Evolutionary conservation across 1,140 invertebrate genomes (phyloP), one percentile per base, ranked within the genome.

Genomic region (Scylla paramamosain): DNA sequence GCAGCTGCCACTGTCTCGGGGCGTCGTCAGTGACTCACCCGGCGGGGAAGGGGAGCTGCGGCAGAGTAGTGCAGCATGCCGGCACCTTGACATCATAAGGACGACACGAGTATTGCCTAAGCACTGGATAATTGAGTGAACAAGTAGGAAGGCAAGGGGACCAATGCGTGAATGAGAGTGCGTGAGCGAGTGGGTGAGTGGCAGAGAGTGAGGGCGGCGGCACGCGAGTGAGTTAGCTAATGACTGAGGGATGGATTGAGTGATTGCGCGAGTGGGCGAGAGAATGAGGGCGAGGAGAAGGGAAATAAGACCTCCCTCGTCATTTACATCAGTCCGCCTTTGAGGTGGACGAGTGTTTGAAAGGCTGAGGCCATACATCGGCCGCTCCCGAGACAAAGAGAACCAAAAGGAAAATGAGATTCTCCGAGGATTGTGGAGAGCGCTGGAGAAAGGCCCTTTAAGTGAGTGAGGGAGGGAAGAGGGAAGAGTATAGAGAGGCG

Each of bases 361-460:
- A 91, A 91, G 93, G 88, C 91, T 91, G 93, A 52, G 88, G 32
- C 88, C 89, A 91, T 91, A 52, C 67, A 91, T 52, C 93, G 32
- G 89, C n/a, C 48, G 32, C 93, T 94, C 89, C 67, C 90, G 93
- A 94, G 48, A 94, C 93, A 94, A 94, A 94, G 93, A 46, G 88
- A 94, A 82, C 89, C 88, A 88, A 94, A 94, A 94, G 93, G 31
- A 94, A 94, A 94, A 94, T 94, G 93, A 94, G 89, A 94, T 94
- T 94, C 93, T 82, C 67, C 77, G 67, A 46, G 89, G 88, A 82
- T 39, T 94, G 93, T 91, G 29, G 93, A 94, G 93, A 89, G 92
- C 82, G 92, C 83, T 46, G 52, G 92, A 59, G 92, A 93, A 59
- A 93, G 92, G 92, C 92, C 82, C 67, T 93, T 86, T 28, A 32